Evolutionary conservation across 2,888 invertebrate genomes (phyloP), one percentile per base, ranked within the genome.

Genomic region (Microdon myrmicae): DNA sequence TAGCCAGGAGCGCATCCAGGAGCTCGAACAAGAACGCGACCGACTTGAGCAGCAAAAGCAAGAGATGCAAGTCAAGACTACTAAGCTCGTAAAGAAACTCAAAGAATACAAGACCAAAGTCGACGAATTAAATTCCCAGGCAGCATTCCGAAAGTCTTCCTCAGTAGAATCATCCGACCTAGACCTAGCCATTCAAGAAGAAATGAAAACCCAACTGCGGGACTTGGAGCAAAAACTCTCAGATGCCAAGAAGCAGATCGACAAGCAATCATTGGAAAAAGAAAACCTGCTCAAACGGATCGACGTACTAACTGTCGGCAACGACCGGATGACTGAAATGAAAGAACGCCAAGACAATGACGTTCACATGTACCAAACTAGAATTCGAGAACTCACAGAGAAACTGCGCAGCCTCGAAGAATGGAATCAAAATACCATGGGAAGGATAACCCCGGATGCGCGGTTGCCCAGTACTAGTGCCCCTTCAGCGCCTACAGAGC

Each of bases 291-390:
- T 82, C 22, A 90, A 90, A 73, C 85, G 87, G 74, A 83, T 91
- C 43, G 92, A 92, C 71, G 84, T 88, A 3, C 80, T 94, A 35
- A 86, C 86, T 10, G 83, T 86, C 19, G 89, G 90, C 1, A 91
- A 91, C 74, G 92, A 92, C 38, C 84, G 87, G 59, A 84, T 92
- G 74, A 81, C 86, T 1, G 92, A 93, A 73, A 85, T 89, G 79
- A 93, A 92, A 78, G 91, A 92, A 73, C 87, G 88, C 64, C 86
- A 91, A 76, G 92, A 92, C 69, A 85, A 85, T 73, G 90, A 91
- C 74, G 81, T 92, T 12, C 84, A 89, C 66, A 82, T 87, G 71
- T 88, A 87, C 82, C 87, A 89, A 73, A 85, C 85, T 53, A 85
- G 89, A 73, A 88, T 87, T 69, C 84, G 87, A 68, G 88, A 90